These are phyloP conservation scores for Lordiphosa mommai DNA, from an alignment of 1,140 invertebrate genomes.

Conservation along the genomic window DNA sequence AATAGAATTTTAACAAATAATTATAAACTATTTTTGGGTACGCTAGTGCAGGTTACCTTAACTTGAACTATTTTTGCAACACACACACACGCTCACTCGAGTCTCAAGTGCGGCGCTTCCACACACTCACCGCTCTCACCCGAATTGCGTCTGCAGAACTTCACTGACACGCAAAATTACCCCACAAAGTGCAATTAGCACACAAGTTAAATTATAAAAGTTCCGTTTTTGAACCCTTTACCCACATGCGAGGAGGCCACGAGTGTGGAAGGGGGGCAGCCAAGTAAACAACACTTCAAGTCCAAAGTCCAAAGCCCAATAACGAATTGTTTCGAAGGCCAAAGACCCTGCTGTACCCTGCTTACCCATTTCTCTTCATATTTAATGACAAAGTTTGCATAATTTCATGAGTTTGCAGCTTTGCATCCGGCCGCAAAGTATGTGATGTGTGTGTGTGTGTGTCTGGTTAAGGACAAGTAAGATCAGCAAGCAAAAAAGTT, in stretches of 20 bases:
- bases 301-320: slow-evolving; percentile 67
- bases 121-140: slow-evolving; percentile 3
- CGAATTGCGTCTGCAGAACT: slow-evolving; percentile 50
- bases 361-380: slow-evolving; percentile 19
- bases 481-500: slow-evolving; percentile 60
- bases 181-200: slow-evolving; percentile 69
- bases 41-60: no score
- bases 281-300: slow-evolving; percentile 61
- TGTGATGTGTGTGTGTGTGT: slow-evolving; percentile 2
- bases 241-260: slow-evolving; percentile 9
- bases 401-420: slow-evolving; percentile 69
- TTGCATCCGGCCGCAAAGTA: slow-evolving; percentile 26
- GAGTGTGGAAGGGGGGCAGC: neutral
- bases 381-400: slow-evolving; percentile 77
- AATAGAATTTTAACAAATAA: no score
- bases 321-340: slow-evolving; percentile 56
- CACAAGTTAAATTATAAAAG: slow-evolving; percentile 70
- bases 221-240: slow-evolving; percentile 50
- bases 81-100: slow-evolving; percentile 9
- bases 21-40: no score
- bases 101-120: slow-evolving; percentile 31
- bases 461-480: slow-evolving; percentile 39
- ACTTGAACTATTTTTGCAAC: neutral
- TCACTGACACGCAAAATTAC: slow-evolving; percentile 68
- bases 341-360: slow-evolving; percentile 4